These are phyloP conservation scores for Tympanuchus pallidicinctus DNA, from an alignment of 2,113 vertebrate genomes.

Conservation along the genomic window DNA sequence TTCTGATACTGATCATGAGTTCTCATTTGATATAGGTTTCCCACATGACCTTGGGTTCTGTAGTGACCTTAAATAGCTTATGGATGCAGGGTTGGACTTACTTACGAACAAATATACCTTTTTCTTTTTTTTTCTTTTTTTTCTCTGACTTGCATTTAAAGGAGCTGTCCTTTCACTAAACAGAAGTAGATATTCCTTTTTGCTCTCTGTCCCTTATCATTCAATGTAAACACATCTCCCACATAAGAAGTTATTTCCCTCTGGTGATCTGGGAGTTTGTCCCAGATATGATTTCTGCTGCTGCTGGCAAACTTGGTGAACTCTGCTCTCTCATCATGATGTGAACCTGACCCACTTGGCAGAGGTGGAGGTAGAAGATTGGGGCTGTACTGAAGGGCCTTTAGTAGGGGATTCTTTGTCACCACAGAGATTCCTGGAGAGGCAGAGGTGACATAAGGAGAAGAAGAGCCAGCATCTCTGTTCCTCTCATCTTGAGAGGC, in stretches of 20 bases:
- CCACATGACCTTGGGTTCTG: slow-evolving; percentile 13
- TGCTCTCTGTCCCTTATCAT: background rate
- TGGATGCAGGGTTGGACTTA: background rate
- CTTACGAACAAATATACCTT: background rate
- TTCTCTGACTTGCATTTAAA: background rate
- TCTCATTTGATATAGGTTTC: slow-evolving; percentile 15
- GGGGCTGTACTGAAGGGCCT: background rate
- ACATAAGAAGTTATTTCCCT: background rate
- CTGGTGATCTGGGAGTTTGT: rapidly evolving
- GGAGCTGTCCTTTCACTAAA: background rate
- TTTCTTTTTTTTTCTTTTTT: background rate
- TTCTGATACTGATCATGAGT: background rate
- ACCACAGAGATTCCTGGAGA: background rate
- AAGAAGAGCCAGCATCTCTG: background rate
- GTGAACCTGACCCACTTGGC: background rate
- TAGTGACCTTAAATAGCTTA: background rate
- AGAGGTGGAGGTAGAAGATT: background rate
- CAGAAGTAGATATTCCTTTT: background rate
- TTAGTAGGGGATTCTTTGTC: background rate
- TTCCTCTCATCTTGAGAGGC: background rate
- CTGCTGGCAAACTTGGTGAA: background rate
- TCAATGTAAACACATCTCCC: background rate
- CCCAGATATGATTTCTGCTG: background rate
- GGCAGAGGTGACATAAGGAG: background rate
- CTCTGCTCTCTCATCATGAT: background rate